Evolutionary conservation across 2,113 vertebrate genomes (phyloP), one percentile per base, ranked within the genome.

Genomic region (Anser brachyrhynchus): DNA sequence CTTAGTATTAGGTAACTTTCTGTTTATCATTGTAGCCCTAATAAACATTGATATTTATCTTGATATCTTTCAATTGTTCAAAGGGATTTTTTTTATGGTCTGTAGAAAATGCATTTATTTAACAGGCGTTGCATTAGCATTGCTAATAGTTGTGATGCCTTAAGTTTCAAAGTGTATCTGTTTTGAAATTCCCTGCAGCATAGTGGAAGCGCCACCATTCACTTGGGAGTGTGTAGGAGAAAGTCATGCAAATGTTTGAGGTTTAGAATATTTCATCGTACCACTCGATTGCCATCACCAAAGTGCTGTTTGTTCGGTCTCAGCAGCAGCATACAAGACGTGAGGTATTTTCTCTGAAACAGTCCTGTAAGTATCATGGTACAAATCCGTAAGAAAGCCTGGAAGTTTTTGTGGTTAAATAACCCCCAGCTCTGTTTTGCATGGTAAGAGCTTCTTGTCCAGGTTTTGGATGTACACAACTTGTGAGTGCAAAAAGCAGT

Each of bases 41-140:
- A 91, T 75, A 90, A 87, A 58, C 19, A 5, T 76, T 37, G 59
- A 1, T 70, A 82, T 83, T 82, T 92, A 20, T 92, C 81, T 76
- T 67, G n/a, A 58, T 93, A 70, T 17, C 44, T 59, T 77, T 66
- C n/a, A 89, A 0, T 14, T 91, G 81, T 83, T 90, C 37, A 83
- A 87, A 39, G 51, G 8, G 25, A 39, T 90, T 95, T 90, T 89
- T 87, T 93, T 87, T 83, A n/a, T 51, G 43, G 67, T 65, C 35
- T 61, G 28, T 62, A 76, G 54, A 85, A 69, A 90, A 76, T 35
- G 8, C 20, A 31, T 89, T 89, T 90, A 41, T 73, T 65, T 85
- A 79, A 83, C 15, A 10, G 25, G 15, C 17, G 31, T 37, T 79
- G 14, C 9, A 17, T 89, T 94, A 89, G 29, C 65, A 52, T 84